Conservation (phyloP, 2,888 invertebrate species). For the Spodoptera exigua region DNA sequence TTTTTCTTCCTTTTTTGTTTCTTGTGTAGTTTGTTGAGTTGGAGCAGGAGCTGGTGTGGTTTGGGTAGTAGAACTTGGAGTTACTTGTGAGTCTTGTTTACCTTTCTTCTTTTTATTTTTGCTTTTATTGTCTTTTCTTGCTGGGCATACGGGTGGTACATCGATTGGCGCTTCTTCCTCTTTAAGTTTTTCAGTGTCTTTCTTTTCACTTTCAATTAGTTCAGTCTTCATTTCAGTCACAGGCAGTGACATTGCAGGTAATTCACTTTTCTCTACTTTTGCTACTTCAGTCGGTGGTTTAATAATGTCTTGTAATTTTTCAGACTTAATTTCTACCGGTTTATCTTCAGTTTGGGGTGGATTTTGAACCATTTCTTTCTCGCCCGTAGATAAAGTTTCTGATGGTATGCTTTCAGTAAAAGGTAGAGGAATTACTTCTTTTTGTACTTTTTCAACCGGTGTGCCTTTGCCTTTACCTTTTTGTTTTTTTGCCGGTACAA, state of each 20-base stretch:
- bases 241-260: slow-evolving; percentile 8
- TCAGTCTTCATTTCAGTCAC: slow-evolving; percentile 26
- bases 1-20: slow-evolving; percentile 63
- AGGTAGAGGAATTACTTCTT: neutral
- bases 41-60: slow-evolving; percentile 43
- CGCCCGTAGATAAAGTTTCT: neutral
- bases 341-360: slow-evolving; percentile 6
- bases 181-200: slow-evolving; percentile 18
- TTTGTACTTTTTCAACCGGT: slow-evolving; percentile 14
- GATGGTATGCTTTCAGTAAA: neutral
- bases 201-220: slow-evolving; percentile 3
- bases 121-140: slow-evolving; percentile 79
- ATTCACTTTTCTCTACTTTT: slow-evolving; percentile 12
- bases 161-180: slow-evolving; percentile 41
- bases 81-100: slow-evolving; percentile 67
- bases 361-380: neutral
- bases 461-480: slow-evolving; percentile 24
- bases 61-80: slow-evolving; percentile 36
- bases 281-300: slow-evolving; percentile 22
- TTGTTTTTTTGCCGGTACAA: slow-evolving; percentile 4
- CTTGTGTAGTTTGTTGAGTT: slow-evolving; percentile 55
- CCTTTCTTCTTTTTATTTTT: slow-evolving; percentile 82
- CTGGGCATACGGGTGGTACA: slow-evolving; percentile 68
- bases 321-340: neutral
- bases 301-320: neutral